These are phyloP conservation scores for Idris sp. DNA, from an alignment of 1,140 invertebrate genomes.

Conservation along the genomic window DNA sequence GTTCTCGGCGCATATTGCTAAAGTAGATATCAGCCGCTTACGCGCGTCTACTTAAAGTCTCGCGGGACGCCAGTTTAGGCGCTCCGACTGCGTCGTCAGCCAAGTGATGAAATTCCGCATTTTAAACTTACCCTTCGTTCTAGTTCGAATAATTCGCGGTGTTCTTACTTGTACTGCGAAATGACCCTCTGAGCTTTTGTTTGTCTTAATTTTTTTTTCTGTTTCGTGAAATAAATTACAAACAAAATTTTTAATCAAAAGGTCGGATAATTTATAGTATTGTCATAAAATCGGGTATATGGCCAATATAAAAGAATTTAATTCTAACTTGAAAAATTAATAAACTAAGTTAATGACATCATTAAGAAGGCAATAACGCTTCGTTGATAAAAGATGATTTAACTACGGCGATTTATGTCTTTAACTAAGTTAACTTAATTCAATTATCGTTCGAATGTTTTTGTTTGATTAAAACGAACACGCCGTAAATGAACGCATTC, in stretches of 20 bases:
- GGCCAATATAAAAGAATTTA: constrained; percentile 28
- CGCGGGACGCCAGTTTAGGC: constrained; percentile 43
- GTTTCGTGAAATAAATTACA: background rate
- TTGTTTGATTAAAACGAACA: constrained; percentile 22
- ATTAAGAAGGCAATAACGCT: constrained; percentile 41
- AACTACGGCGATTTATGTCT: constrained; percentile 46
- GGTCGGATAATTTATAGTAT: constrained; percentile 39
- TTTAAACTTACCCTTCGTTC: constrained; percentile 40
- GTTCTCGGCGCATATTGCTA: constrained; percentile 59
- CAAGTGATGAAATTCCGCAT: constrained; percentile 54
- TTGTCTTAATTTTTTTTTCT: too few relatives aligned
- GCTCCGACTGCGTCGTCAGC: constrained; percentile 14
- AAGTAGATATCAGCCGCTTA: constrained; percentile 61
- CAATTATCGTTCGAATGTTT: constrained; percentile 33
- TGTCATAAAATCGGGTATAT: constrained; percentile 41
- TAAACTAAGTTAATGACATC: constrained; percentile 44
- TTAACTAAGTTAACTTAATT: constrained; percentile 37
- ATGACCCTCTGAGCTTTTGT: too few relatives aligned
- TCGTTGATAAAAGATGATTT: constrained; percentile 38
- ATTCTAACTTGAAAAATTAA: constrained; percentile 42
- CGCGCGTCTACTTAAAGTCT: constrained; percentile 52
- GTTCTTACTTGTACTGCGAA: constrained; percentile 16
- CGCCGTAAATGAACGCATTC: background rate
- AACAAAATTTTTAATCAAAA: constrained; percentile 24
- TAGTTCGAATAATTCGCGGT: constrained; percentile 30